Percentiles rank a stretch among this genome's conserved stretches.
phyloP scores from a whole-genome alignment of 1,140 invertebrate species.

The Ips nitidus region DNA sequence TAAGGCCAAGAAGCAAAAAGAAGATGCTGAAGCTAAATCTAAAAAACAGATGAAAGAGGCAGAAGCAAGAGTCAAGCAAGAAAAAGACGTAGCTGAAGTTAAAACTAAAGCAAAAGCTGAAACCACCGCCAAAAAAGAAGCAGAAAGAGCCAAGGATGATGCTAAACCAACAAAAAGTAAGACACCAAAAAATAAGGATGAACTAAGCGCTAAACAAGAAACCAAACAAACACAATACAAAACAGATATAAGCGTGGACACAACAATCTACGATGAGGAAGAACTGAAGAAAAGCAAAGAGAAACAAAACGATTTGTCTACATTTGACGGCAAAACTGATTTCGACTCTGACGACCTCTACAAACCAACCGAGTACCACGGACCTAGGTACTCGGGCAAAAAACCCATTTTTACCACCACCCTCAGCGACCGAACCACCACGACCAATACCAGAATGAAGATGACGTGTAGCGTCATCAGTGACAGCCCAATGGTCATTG shows the following conservation, averaged over 20 bases:
- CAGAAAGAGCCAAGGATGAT: constrained; percentile 36
- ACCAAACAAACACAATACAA: constrained; percentile 35
- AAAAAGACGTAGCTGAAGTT: constrained; percentile 37
- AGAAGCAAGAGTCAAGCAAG: constrained; percentile 30
- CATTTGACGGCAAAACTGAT: constrained; percentile 16
- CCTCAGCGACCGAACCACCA: constrained; percentile 74
- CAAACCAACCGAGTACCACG: constrained; percentile 40
- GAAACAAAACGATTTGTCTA: not conserved
- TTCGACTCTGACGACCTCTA: constrained; percentile 33
- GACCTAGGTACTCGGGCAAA: constrained; percentile 47
- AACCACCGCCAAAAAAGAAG: constrained; percentile 39
- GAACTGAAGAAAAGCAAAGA: constrained; percentile 32
- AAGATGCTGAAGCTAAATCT: constrained; percentile 22
- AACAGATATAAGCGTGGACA: constrained; percentile 37
- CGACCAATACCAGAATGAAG: constrained; percentile 70
- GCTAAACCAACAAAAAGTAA: constrained; percentile 38
- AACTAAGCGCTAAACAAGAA: constrained; percentile 37
- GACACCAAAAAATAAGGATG: constrained; percentile 37
- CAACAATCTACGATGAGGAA: constrained; percentile 35
- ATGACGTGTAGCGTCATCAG: constrained; percentile 85
- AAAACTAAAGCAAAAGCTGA: constrained; percentile 39
- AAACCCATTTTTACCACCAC: constrained; percentile 82
- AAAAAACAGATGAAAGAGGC: constrained; percentile 31
- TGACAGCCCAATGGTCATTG: constrained; percentile 74
- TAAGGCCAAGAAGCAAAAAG: constrained; percentile 34